Evolutionary conservation across 2,113 vertebrate species (phyloP).

Genomic region (Pica pica): DNA sequence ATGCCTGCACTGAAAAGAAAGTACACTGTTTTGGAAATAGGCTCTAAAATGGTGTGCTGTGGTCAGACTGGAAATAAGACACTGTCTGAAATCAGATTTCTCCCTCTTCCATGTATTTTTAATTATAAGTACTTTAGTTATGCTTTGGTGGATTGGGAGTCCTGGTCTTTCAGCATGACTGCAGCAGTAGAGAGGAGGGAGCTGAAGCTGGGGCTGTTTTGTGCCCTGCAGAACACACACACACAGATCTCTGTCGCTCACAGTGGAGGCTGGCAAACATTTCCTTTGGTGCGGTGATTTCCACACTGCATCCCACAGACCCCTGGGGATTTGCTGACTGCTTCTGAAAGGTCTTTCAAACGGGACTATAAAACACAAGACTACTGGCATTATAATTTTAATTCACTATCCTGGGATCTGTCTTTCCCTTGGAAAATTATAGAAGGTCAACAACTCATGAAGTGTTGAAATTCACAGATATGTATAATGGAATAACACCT

Average conservation of each 20-base stretch:
- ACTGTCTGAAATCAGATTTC: slow-evolving; percentile 9
- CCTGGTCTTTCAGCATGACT: not conserved
- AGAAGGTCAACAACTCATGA: not conserved
- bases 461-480: not conserved
- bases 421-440: not conserved
- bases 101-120: slow-evolving; percentile 5
- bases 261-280: not conserved
- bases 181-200: not conserved
- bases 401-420: not conserved
- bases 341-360: not conserved
- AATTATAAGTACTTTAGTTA: not conserved
- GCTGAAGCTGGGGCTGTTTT: not conserved
- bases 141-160: not conserved
- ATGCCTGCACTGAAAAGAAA: slow-evolving; percentile 67
- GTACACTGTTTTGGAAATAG: slow-evolving; percentile 68
- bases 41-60: slow-evolving; percentile 40
- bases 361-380: not conserved
- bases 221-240: not conserved
- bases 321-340: not conserved
- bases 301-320: not conserved
- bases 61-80: slow-evolving; percentile 52
- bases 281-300: not conserved
- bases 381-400: not conserved
- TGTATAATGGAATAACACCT: not conserved
- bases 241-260: not conserved